A percentile compares a stretch with the other conserved stretches of the same genome.
Conservation (phyloP, 2,797 vertebrate genomes). For the Otus scops region DNA sequence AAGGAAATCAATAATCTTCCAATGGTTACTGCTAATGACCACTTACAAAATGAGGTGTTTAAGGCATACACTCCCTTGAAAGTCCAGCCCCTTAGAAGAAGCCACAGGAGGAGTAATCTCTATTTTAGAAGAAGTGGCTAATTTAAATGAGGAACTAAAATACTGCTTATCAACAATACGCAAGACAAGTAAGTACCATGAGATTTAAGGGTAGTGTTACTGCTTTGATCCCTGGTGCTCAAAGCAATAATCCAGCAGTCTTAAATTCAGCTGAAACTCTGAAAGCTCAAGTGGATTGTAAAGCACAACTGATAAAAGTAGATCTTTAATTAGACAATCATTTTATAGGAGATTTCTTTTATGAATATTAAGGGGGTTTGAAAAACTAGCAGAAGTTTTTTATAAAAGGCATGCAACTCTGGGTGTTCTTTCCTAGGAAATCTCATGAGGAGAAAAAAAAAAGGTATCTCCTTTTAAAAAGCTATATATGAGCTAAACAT, state of each 20-base stretch:
- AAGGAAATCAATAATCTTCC: neutral
- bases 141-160: constrained; percentile 12
- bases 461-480: neutral
- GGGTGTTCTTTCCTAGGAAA: neutral
- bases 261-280: neutral
- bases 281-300: neutral
- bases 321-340: constrained; percentile 16
- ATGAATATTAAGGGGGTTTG: neutral
- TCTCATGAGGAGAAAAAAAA: neutral
- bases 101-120: neutral
- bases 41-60: neutral
- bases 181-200: neutral
- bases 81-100: neutral
- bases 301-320: neutral
- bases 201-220: neutral
- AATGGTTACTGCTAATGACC: neutral
- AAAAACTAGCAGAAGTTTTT: neutral
- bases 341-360: neutral
- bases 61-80: neutral
- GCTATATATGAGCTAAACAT: neutral
- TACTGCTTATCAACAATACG: neutral
- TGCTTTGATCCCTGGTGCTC: neutral
- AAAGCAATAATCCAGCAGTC: neutral
- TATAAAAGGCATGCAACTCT: neutral
- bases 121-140: neutral